Conservation (phyloP, 2,888 invertebrate species). For the Malacosoma neustria region DNA sequence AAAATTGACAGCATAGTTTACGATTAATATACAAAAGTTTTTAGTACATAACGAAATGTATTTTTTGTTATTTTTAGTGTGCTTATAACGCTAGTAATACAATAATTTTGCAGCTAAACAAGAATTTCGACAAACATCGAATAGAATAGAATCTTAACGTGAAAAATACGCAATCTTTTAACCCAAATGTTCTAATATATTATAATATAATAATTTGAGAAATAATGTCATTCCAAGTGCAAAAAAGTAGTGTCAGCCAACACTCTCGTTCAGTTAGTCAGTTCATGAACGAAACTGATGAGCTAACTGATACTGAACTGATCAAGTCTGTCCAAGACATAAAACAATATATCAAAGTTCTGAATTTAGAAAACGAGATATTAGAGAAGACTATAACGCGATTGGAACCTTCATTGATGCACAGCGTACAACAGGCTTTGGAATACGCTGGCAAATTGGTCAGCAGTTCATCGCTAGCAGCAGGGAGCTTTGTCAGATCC, state of each 20-base stretch:
- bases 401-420: conserved; percentile 55
- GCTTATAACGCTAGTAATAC: too few species aligned
- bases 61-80: too few species aligned
- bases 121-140: too few species aligned
- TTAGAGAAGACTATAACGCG: conserved; percentile 61
- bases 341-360: conserved; percentile 35
- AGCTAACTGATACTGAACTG: conserved; percentile 44
- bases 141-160: too few species aligned
- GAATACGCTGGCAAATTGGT: conserved; percentile 48
- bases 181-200: too few species aligned
- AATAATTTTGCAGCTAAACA: too few species aligned
- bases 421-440: conserved; percentile 55
- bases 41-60: too few species aligned
- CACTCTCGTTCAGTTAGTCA: conserved; percentile 42
- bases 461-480: conserved; percentile 30
- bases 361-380: conserved; percentile 67
- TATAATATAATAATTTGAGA: too few species aligned
- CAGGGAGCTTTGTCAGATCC: conserved; percentile 40
- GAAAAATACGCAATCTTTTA: too few species aligned
- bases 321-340: conserved; percentile 41
- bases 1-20: too few species aligned
- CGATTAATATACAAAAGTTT: too few species aligned
- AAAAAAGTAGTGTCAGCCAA: conserved; percentile 36
- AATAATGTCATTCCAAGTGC: conserved; percentile 21
- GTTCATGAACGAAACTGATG: conserved; percentile 32